Evolutionary conservation across 2,888 invertebrate genomes (phyloP).

Genomic region (Calameuta idolon): DNA sequence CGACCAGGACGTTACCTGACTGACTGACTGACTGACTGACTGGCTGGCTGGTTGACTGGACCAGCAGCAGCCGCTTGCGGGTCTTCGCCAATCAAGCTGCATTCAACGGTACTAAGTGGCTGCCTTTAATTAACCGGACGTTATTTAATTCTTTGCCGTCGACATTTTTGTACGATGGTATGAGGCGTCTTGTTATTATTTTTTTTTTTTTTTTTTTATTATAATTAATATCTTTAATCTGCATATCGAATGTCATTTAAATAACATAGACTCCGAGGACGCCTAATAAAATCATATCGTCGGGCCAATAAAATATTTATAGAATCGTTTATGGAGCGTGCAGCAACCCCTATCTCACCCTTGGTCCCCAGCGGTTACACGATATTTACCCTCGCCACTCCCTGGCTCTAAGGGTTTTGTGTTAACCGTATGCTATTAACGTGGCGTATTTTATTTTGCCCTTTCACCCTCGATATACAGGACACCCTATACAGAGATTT

Average conservation of each 20-base stretch:
- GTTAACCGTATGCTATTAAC: conserved; percentile 9
- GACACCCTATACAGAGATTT: neutral
- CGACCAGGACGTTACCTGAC: conserved; percentile 15
- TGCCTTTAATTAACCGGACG: conserved; percentile 55
- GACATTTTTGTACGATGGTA: neutral
- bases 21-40: conserved; percentile 4
- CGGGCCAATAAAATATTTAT: conserved; percentile 67
- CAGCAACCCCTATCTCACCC: conserved; percentile 29
- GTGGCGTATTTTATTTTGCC: neutral
- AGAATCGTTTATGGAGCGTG: conserved; percentile 50
- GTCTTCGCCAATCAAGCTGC: conserved; percentile 56
- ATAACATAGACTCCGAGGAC: neutral
- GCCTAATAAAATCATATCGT: conserved; percentile 60
- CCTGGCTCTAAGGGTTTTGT: conserved; percentile 30
- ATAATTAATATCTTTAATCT: neutral
- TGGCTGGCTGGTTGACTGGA: neutral
- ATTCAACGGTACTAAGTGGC: conserved; percentile 55
- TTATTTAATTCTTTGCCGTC: neutral
- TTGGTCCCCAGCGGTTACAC: conserved; percentile 61
- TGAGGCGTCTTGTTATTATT: no score
- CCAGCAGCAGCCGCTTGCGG: conserved; percentile 18
- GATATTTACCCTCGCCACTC: conserved; percentile 60
- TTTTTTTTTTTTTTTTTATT: neutral
- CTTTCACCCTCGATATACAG: neutral
- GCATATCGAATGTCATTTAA: neutral